phyloP scores from a whole-genome alignment of 2,797 vertebrate species.

The Clarias pachynema region DNA sequence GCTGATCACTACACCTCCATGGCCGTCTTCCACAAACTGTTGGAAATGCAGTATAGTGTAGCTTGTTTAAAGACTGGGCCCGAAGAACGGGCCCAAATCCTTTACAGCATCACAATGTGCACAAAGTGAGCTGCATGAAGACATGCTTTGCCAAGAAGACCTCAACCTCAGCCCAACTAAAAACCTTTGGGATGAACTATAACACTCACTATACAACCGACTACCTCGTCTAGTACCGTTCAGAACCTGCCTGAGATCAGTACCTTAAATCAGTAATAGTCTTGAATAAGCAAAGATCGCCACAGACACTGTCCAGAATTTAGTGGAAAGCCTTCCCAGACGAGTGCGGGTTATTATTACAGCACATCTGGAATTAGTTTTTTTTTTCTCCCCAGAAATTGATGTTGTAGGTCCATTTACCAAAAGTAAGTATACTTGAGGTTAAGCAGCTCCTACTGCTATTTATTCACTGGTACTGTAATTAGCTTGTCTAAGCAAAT shows the following conservation, averaged over 20 bases:
- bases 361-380: not conserved
- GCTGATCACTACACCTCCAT: not conserved
- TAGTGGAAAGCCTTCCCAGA: not conserved
- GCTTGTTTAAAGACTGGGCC: not conserved
- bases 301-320: not conserved
- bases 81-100: not conserved
- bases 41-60: not conserved
- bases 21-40: not conserved
- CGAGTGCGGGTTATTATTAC: not conserved
- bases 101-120: not conserved
- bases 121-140: not conserved
- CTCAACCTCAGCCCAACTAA: not conserved
- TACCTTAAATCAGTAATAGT: not conserved
- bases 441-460: not conserved
- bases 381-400: not conserved
- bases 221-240: too few relatives aligned
- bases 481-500: not conserved
- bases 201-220: not conserved
- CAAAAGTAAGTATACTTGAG: not conserved
- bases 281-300: not conserved
- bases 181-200: not conserved
- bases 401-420: not conserved
- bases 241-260: too few relatives aligned
- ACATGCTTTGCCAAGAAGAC: not conserved
- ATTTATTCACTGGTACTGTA: not conserved